Evolutionary conservation across 2,797 vertebrate species (phyloP).

Genomic region (Alcedo quadribrachys): DNA sequence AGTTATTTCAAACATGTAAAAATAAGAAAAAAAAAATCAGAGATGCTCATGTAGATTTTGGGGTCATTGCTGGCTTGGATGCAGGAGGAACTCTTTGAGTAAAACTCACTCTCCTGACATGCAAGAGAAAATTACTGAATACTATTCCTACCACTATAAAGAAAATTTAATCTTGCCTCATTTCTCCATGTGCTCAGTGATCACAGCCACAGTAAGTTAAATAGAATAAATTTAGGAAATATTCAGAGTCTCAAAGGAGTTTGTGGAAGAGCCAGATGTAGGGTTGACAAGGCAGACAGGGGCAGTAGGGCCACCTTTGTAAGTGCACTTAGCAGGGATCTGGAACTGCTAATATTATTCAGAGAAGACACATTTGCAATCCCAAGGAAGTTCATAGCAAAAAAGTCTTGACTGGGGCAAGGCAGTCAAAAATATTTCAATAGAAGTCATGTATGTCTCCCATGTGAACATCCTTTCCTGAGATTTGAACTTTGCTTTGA

Average conservation of each 20-base stretch:
- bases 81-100: background rate
- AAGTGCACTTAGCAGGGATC: background rate
- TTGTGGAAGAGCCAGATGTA: background rate
- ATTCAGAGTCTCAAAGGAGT: background rate
- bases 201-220: background rate
- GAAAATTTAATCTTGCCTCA: background rate
- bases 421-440: background rate
- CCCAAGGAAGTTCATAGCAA: background rate
- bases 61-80: background rate
- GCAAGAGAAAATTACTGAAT: background rate
- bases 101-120: background rate
- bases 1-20: background rate
- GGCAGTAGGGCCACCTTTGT: background rate
- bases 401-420: background rate
- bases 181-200: background rate
- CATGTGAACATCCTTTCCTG: background rate
- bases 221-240: background rate
- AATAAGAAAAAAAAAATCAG: background rate
- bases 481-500: background rate
- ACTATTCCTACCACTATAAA: background rate
- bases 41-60: background rate
- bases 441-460: background rate
- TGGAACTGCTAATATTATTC: background rate
- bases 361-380: slow-evolving; percentile 2
- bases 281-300: background rate